Conservation (phyloP, 2,113 vertebrate genomes). For the Microcebus tavaratra region DNA sequence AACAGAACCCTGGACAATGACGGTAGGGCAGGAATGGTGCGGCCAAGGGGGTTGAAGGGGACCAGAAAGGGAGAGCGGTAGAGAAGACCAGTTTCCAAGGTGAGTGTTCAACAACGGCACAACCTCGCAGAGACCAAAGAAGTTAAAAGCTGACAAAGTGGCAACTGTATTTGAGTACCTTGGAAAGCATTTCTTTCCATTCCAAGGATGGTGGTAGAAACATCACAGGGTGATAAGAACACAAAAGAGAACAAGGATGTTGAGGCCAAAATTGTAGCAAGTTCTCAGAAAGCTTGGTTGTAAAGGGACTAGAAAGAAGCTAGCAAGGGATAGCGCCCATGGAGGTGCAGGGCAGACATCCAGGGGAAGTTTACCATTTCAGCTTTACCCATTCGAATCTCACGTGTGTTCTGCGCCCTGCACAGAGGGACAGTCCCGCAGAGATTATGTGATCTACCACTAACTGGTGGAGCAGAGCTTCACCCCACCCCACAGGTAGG, state of each 20-base stretch:
- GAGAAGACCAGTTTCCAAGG: background rate
- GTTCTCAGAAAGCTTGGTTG: background rate
- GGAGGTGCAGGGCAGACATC: background rate
- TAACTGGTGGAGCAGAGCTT: background rate
- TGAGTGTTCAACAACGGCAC: background rate
- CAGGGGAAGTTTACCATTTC: background rate
- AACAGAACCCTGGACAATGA: background rate
- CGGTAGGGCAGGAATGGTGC: background rate
- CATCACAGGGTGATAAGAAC: background rate
- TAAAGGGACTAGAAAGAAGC: background rate
- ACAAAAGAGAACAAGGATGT: background rate
- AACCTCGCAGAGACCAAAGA: background rate
- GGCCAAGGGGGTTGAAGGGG: background rate
- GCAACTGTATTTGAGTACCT: background rate
- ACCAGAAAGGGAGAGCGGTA: background rate
- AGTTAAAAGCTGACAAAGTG: background rate
- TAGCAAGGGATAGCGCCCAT: background rate
- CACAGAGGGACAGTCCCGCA: background rate
- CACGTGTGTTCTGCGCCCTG: background rate
- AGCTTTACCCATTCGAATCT: background rate
- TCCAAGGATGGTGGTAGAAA: background rate
- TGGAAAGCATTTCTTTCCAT: background rate
- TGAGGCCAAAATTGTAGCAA: background rate
- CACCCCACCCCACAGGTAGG: rapidly evolving
- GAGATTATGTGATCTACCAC: background rate